Percentiles rank a stretch among this genome's conserved stretches.
Evolutionary conservation across 2,797 vertebrate species (phyloP).

Genomic region (Crypturellus tataupa): DNA sequence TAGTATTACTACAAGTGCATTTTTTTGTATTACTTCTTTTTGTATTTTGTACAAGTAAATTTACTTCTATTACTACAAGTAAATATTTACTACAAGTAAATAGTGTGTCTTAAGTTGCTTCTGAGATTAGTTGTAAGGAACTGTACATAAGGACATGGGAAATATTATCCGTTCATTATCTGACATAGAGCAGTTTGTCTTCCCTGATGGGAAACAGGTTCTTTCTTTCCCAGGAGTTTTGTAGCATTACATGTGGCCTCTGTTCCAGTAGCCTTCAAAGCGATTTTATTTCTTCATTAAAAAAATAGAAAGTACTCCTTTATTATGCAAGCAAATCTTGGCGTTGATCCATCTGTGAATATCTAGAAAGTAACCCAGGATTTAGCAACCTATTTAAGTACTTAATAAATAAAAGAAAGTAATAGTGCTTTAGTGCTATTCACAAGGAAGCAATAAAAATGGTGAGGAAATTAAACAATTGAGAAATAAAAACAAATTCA

Average conservation of each 20-base stretch:
- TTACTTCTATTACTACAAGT: neutral
- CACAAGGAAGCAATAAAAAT: neutral
- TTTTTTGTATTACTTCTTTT: no score
- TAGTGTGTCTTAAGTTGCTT: neutral
- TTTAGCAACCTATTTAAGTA: neutral
- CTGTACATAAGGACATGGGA: neutral
- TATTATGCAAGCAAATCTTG: slow-evolving; percentile 14
- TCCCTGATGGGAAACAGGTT: neutral
- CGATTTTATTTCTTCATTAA: slow-evolving; percentile 36
- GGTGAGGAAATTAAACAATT: neutral
- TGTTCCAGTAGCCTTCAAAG: slow-evolving; percentile 28
- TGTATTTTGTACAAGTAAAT: no score
- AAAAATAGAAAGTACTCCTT: neutral
- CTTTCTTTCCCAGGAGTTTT: neutral
- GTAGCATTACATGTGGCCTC: neutral
- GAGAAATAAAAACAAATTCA: slow-evolving; percentile 34
- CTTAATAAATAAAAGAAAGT: slow-evolving; percentile 6
- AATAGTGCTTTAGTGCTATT: neutral
- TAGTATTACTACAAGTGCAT: no score
- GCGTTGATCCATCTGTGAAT: neutral
- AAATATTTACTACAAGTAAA: neutral
- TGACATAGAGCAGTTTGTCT: neutral
- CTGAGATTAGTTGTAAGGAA: neutral
- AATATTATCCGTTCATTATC: neutral
- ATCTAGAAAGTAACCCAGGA: slow-evolving; percentile 17